Evolutionary conservation across 2,888 invertebrate genomes (phyloP), one percentile per base, ranked within the genome.

Genomic region (Ramazzottius varieornatus): DNA sequence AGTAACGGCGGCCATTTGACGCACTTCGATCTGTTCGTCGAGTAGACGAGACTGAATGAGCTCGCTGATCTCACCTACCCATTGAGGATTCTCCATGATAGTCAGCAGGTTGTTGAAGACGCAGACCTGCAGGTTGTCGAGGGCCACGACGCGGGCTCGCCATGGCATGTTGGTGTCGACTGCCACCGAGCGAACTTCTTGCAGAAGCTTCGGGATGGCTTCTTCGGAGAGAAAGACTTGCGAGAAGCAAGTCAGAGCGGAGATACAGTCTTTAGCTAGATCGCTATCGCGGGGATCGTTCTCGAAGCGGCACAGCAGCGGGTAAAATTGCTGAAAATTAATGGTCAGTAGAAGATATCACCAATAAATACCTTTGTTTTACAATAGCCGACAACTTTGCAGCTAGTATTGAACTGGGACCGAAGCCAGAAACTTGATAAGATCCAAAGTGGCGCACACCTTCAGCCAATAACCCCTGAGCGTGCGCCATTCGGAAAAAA

Each of bases 231-330:
- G 66, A 1, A 71, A 68, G 20, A 72, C 69, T 67, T 73, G 72
- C 2, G 74, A 71, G 46, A 75, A 68, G 65, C 69, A 72, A 2
- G 71, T 71, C 65, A 74, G 66, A 8, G 73, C 71, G 20, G 69
- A 65, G 20, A 68, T 66, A 67, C 73, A 73, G 65, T 73, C 71
- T 2, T 68, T 65, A 54, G 70, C 70, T 68, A 89, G 75, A 75
- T 88, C 88, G 69, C 85, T 85, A 73, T 88, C 86, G 29, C 81
- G 81, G 70, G 85, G 84, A 70, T 85, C 85, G 70, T 84, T 86
- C 72, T 86, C 85, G 69, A 86, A 80, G 64, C 75, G 74, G 68
- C 76, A 76, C 66, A 78, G 69, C 33, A 73, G 65, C n/a, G 74
- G 74, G 29, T 72, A 65, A 46, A 72, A 65, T 33, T 67, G 66